Conservation (phyloP, 2,888 invertebrate species). For the Altica lythri region DNA sequence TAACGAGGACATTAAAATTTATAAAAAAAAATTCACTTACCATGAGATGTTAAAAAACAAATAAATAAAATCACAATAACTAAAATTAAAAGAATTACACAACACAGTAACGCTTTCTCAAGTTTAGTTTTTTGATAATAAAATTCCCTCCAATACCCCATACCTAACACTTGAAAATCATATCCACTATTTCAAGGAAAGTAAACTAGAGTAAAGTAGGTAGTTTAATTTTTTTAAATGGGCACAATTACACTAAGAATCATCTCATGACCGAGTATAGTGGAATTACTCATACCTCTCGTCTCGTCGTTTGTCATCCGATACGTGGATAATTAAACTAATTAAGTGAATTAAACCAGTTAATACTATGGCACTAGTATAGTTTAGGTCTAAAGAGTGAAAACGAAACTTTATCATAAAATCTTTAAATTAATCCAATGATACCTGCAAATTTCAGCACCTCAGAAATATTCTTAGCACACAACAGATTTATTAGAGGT, state of each 20-base stretch:
- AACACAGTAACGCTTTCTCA: slow-evolving; percentile 27
- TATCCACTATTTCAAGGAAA: slow-evolving; percentile 5
- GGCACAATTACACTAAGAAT: slow-evolving; percentile 28
- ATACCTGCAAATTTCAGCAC: no score
- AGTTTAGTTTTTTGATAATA: slow-evolving; percentile 18
- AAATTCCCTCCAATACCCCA: slow-evolving; percentile 22
- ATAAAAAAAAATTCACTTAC: slow-evolving; percentile 26
- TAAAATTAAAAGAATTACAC: slow-evolving; percentile 15
- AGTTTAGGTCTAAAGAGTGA: no score
- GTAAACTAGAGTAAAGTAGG: background rate
- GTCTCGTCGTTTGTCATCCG: background rate
- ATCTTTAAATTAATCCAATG: no score
- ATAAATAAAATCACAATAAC: slow-evolving; percentile 29
- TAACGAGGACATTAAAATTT: background rate
- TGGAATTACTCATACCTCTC: slow-evolving; percentile 13
- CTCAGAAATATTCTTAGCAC: background rate
- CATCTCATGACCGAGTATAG: no score
- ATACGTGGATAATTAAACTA: slow-evolving; percentile 19
- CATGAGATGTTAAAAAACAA: slow-evolving; percentile 25
- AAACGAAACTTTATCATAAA: no score
- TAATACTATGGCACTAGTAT: no score
- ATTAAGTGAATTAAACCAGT: slow-evolving; percentile 7
- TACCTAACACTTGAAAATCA: slow-evolving; percentile 12
- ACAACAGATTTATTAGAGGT: no score
- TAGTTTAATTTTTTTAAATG: slow-evolving; percentile 29